Evolutionary conservation across 2,113 vertebrate species (phyloP), one percentile per base, ranked within the genome.

Genomic region (Notothenia coriiceps): DNA sequence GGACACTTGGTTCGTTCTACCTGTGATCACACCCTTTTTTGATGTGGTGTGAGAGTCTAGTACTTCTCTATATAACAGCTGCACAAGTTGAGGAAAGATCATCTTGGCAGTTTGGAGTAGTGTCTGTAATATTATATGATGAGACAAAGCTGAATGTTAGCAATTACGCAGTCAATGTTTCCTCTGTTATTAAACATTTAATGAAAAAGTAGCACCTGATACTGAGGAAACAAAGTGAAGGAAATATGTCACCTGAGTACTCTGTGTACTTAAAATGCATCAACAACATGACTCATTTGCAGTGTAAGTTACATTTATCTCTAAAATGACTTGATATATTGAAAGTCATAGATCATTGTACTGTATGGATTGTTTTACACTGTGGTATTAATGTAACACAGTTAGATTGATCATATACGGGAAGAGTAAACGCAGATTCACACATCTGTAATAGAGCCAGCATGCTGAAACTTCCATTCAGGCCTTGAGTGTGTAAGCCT

Each of bases 401-500:
- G 17, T 15, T 6, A 2, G 11, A 51, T 22, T 72, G 62, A 72
- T 61, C 40, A 12, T 17, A 59, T 44, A 14, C 2, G 5, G 20
- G 15, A 54, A 44, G n/a, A 3, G n/a, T 44, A 13, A 20, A 46
- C 55, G 13, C 18, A 4, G 11, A 61, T 47, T 64, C 51, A 40
- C 18, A 63, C 51, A 40, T 12, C 9, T 57, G 60, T 47, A 47
- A 35, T 50, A 17, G 33, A 70, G 46, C 15, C 25, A 9, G 51
- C 50, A 13, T 40, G 20, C 17, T 11, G 10, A 70, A 61, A 52
- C 71, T 70, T 49, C 44, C 40, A 35, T 59, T 67, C 52, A 60
- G 54, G 74, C 6, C 56, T 68, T 61, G 2, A 65, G 60, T 60
- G 35, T 65, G 66, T 73, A 56, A 64, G 61, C 61, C 61, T 35